A percentile compares a stretch with the other conserved stretches of the same genome.
phyloP scores from a whole-genome alignment of 2,797 vertebrate species.

The Peromyscus aztecus region DNA sequence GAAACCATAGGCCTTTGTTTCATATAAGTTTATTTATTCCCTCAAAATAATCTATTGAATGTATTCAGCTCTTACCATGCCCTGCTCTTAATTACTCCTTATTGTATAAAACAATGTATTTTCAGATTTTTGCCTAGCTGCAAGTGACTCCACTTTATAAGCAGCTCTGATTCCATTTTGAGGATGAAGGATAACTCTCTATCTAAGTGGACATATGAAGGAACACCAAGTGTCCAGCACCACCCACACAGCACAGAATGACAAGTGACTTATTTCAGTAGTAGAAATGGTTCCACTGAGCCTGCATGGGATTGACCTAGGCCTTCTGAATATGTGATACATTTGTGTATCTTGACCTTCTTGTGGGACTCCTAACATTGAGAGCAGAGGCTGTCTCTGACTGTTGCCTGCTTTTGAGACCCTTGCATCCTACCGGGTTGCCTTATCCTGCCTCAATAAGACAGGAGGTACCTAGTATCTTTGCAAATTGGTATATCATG shows the following conservation, averaged over 20 bases:
- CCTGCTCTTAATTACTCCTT: not conserved
- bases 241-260: not conserved
- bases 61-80: not conserved
- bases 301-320: not conserved
- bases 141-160: not conserved
- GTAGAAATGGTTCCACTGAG: not conserved
- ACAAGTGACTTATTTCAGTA: not conserved
- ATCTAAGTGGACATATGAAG: not conserved
- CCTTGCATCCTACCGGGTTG: not conserved
- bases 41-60: not conserved
- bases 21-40: not conserved
- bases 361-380: not conserved
- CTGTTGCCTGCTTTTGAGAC: not conserved
- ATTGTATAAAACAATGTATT: not conserved
- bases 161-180: too few relatives aligned
- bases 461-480: not conserved
- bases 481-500: too few relatives aligned
- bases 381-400: not conserved
- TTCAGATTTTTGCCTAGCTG: not conserved
- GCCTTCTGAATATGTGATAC: not conserved
- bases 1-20: not conserved
- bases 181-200: not conserved
- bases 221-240: not conserved
- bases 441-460: too few relatives aligned
- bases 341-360: not conserved